These are phyloP conservation scores for Toxostoma redivivum DNA, from an alignment of 2,113 vertebrate genomes.

Conservation along the genomic window DNA sequence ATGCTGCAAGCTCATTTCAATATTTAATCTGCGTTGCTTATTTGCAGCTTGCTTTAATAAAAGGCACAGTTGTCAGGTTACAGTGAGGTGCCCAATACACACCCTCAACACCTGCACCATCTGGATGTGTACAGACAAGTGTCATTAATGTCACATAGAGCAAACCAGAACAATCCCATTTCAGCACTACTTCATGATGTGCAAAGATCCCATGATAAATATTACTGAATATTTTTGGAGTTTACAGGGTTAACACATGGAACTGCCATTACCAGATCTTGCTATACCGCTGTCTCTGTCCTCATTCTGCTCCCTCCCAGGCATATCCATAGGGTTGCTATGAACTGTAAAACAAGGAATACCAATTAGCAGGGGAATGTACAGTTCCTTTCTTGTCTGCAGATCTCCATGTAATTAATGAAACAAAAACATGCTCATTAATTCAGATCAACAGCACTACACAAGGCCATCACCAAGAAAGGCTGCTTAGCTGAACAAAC, in stretches of 20 bases:
- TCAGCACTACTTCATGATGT: background rate
- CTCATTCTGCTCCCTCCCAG: conserved; percentile 86
- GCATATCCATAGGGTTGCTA: conserved; percentile 99
- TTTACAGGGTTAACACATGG: background rate
- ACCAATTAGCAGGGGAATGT: conserved; percentile 57
- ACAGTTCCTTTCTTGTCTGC: conserved; percentile 9
- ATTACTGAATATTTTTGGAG: background rate
- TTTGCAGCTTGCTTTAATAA: background rate
- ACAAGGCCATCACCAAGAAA: conserved; percentile 76
- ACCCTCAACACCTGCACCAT: background rate
- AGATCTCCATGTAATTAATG: conserved; percentile 59
- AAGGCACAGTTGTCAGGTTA: background rate
- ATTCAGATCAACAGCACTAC: conserved; percentile 67
- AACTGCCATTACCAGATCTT: conserved; percentile 85
- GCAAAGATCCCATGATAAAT: background rate
- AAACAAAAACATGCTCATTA: conserved; percentile 78
- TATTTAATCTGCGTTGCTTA: background rate
- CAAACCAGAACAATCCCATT: background rate
- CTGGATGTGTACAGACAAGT: accelerated
- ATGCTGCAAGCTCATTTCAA: background rate
- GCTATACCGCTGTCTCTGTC: conserved; percentile 98
- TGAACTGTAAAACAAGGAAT: conserved; percentile 82
- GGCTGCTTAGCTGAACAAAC: conserved; percentile 76
- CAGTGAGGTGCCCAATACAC: background rate
- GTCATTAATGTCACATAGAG: background rate